Conservation (phyloP, 2,113 vertebrate genomes). For the Cepphus grylle region DNA sequence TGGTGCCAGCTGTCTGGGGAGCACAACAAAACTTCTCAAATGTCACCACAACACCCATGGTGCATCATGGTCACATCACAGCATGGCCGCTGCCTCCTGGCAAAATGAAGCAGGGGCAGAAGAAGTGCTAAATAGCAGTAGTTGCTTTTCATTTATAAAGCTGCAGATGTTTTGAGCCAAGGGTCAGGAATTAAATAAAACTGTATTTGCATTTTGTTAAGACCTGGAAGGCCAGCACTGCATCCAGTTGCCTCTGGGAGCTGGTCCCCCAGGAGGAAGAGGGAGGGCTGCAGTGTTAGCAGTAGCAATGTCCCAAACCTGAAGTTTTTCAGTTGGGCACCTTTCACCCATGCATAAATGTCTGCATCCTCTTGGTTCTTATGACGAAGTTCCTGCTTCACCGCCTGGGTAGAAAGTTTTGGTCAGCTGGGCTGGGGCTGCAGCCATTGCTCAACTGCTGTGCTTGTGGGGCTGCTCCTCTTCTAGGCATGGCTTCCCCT, state of each 20-base stretch:
- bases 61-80: background rate
- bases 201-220: background rate
- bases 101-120: background rate
- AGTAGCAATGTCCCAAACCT: background rate
- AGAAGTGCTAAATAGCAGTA: background rate
- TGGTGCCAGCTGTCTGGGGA: background rate
- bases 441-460: background rate
- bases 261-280: background rate
- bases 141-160: background rate
- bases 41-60: background rate
- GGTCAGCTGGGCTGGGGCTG: background rate
- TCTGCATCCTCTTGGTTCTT: background rate
- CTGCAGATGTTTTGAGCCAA: background rate
- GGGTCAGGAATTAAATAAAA: background rate
- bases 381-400: background rate
- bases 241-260: background rate
- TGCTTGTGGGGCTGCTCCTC: background rate
- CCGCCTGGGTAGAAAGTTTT: background rate
- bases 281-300: background rate
- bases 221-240: background rate
- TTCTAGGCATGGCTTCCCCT: background rate
- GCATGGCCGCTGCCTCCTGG: background rate
- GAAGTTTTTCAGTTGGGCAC: background rate
- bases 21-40: background rate
- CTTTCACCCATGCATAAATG: background rate